A percentile compares a stretch with the other conserved stretches of the same genome.
Evolutionary conservation across 2,888 invertebrate species (phyloP).

Genomic region (Ornithoptera priamus): DNA sequence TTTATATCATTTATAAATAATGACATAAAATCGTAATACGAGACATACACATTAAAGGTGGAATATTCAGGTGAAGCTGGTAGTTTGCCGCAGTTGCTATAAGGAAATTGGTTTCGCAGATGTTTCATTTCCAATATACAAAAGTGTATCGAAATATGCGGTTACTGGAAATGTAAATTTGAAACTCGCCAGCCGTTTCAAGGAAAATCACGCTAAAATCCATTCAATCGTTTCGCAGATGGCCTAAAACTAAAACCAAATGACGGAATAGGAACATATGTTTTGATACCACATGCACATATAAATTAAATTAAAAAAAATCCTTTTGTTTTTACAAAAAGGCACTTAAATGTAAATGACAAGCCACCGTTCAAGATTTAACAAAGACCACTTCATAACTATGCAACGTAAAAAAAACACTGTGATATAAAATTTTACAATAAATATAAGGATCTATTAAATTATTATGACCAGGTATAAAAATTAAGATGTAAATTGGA

Average conservation of each 20-base stretch:
- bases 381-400: background rate
- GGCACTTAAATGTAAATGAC: too few relatives aligned
- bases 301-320: too few relatives aligned
- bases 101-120: conserved; percentile 16
- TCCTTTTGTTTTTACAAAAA: too few relatives aligned
- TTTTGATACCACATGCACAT: too few relatives aligned
- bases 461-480: background rate
- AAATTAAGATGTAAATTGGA: conserved; percentile 17
- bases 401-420: background rate
- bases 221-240: too few relatives aligned
- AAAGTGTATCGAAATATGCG: conserved; percentile 13
- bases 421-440: background rate
- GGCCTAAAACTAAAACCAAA: too few relatives aligned
- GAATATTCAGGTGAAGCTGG: background rate
- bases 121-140: conserved; percentile 16
- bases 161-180: background rate
- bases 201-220: too few relatives aligned
- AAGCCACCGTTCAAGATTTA: background rate
- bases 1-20: too few relatives aligned
- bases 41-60: background rate
- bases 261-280: too few relatives aligned
- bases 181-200: too few relatives aligned
- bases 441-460: background rate
- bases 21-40: too few relatives aligned
- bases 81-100: background rate